phyloP scores from a whole-genome alignment of 2,888 invertebrate species.

The Lysandra bellargus region DNA sequence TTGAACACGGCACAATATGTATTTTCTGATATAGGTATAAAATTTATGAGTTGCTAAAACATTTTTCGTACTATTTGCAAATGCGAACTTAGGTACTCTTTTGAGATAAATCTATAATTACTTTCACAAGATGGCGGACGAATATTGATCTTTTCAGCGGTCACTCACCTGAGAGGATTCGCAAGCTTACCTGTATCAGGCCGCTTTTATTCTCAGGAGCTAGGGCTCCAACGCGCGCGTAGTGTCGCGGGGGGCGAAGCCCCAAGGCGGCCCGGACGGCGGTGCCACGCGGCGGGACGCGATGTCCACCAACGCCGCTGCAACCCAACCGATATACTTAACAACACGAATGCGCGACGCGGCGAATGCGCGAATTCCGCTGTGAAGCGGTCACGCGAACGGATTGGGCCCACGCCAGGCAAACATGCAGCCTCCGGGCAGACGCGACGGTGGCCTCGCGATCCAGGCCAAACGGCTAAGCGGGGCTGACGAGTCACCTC shows the following conservation, averaged over 20 bases:
- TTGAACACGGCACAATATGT: neutral
- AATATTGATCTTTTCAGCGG: conserved; percentile 57
- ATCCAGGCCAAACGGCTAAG: conserved; percentile 59
- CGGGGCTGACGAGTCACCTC: conserved; percentile 48
- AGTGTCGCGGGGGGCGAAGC: conserved; percentile 57
- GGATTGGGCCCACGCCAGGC: conserved; percentile 68
- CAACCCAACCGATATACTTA: conserved; percentile 73
- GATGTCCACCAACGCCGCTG: conserved; percentile 73
- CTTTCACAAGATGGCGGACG: conserved; percentile 70
- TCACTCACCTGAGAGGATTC: conserved; percentile 55
- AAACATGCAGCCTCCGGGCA: conserved; percentile 71
- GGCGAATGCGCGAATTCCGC: conserved; percentile 52
- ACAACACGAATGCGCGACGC: conserved; percentile 65
- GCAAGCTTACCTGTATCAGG: conserved; percentile 68
- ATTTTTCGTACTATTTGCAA: neutral
- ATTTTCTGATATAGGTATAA: neutral
- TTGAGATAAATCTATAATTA: conserved; percentile 46
- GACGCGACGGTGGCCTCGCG: conserved; percentile 70
- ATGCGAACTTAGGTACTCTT: conserved; percentile 22
- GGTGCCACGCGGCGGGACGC: conserved; percentile 71
- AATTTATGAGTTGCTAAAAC: neutral
- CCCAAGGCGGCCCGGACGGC: conserved; percentile 50
- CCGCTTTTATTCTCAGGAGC: conserved; percentile 64
- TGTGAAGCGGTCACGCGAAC: conserved; percentile 60
- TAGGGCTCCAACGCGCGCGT: conserved; percentile 78